Conservation (phyloP, 1,140 invertebrate genomes). For the Drosophila grimshawi region DNA sequence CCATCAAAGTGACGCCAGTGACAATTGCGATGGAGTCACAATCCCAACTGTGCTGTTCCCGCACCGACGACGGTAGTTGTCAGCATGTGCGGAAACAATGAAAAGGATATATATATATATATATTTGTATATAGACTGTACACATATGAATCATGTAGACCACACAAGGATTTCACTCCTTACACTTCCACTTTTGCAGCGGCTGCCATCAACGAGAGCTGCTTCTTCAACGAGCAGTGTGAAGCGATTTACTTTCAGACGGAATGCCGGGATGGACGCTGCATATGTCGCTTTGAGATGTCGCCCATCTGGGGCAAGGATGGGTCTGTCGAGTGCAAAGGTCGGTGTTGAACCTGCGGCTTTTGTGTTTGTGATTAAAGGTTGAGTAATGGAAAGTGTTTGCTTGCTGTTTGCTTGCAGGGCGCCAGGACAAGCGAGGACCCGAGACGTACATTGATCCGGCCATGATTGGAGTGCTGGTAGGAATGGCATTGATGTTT, state of each 20-base stretch:
- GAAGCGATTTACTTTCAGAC: constrained; percentile 89
- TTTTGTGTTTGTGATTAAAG: constrained; percentile 4
- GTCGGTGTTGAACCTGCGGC: constrained; percentile 85
- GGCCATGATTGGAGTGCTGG: constrained; percentile 95
- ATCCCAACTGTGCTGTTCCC: constrained; percentile 7
- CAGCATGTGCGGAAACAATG: constrained; percentile 47
- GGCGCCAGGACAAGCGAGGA: constrained; percentile 74
- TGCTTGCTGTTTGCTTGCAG: constrained; percentile 59
- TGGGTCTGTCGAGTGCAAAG: constrained; percentile 89
- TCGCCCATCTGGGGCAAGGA: constrained; percentile 88
- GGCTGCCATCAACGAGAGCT: constrained; percentile 91
- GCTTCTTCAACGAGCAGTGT: constrained; percentile 93
- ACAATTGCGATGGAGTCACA: constrained; percentile 29
- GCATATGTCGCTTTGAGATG: constrained; percentile 91
- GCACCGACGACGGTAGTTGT: constrained; percentile 24
- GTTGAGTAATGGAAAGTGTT: constrained; percentile 47
- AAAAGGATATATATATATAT: constrained; percentile 28
- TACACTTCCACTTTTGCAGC: constrained; percentile 86
- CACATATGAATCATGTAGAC: constrained; percentile 31
- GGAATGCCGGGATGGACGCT: constrained; percentile 90
- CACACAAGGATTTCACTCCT: constrained; percentile 17
- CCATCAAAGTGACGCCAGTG: constrained; percentile 24
- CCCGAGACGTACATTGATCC: constrained; percentile 90
- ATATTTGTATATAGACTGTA: not conserved
- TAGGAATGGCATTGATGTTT: constrained; percentile 96